These are phyloP conservation scores for Monomorium pharaonis DNA, from an alignment of 1,140 invertebrate species.

Conservation along the genomic window DNA sequence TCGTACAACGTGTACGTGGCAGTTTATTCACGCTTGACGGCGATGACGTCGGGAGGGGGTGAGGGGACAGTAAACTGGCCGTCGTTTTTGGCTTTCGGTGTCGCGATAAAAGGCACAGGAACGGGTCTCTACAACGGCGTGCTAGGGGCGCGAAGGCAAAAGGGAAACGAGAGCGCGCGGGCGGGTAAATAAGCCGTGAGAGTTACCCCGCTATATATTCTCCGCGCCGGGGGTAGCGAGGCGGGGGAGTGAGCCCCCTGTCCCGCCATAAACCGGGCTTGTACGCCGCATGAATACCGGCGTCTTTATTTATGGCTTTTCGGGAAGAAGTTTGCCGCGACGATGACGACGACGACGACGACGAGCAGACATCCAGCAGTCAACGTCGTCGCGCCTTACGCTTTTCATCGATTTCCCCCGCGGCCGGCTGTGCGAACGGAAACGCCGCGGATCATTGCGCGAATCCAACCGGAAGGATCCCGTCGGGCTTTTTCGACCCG, in stretches of 20 bases:
- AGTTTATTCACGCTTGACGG: neutral
- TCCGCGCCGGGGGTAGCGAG: neutral
- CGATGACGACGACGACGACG: conserved; percentile 44
- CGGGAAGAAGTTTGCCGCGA: conserved; percentile 59
- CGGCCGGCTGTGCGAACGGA: conserved; percentile 3
- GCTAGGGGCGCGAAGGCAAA: neutral
- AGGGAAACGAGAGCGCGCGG: neutral
- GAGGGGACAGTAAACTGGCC: neutral
- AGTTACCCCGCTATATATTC: conserved; percentile 38
- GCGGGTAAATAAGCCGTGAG: conserved; percentile 53
- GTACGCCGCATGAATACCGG: conserved; percentile 71
- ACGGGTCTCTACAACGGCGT: neutral
- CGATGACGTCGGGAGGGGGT: conserved; percentile 8
- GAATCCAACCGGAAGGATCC: conserved; percentile 16
- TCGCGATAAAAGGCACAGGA: conserved; percentile 36
- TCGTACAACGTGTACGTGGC: too few species aligned
- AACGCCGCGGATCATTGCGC: conserved; percentile 38
- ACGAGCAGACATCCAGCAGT: conserved; percentile 45
- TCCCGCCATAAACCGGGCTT: conserved; percentile 65
- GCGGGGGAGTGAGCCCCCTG: neutral
- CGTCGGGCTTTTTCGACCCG: neutral
- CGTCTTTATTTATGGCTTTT: conserved; percentile 73
- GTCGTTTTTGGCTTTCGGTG: conserved; percentile 46
- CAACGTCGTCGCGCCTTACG: conserved; percentile 47
- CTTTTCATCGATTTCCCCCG: conserved; percentile 67